Conservation (phyloP, 2,888 invertebrate genomes). For the Drosophila mayaguana region DNA sequence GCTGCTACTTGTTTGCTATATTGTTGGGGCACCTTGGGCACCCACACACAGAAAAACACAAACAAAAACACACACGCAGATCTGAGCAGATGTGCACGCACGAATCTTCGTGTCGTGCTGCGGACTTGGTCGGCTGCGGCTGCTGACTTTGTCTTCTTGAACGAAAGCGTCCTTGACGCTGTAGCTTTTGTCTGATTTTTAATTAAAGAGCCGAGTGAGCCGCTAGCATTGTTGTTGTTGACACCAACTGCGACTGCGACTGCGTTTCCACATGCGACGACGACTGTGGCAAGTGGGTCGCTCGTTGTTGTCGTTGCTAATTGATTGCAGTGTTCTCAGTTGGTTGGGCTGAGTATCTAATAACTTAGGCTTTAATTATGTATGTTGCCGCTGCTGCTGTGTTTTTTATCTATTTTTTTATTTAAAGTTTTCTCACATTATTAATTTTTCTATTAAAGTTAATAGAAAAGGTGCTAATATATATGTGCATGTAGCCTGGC, state of each 20-base stretch:
- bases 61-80: constrained; percentile 2
- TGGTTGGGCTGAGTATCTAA: constrained; percentile 62
- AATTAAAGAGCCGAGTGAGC: constrained; percentile 64
- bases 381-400: constrained; percentile 20
- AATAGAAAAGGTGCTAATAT: constrained; percentile 75
- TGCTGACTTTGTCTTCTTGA: constrained; percentile 52
- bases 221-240: constrained; percentile 46
- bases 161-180: constrained; percentile 73
- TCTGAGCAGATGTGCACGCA: constrained; percentile 48
- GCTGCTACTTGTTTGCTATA: constrained; percentile 19
- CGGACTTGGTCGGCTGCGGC: constrained; percentile 15
- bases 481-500: constrained; percentile 39
- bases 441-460: constrained; percentile 62
- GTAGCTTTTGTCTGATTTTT: constrained; percentile 71
- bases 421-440: constrained; percentile 46
- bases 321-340: constrained; percentile 75
- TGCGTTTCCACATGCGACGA: constrained; percentile 19
- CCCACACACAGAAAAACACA: constrained; percentile 45
- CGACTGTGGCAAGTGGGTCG: constrained; percentile 51
- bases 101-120: constrained; percentile 44
- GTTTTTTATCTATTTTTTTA: constrained; percentile 8
- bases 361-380: constrained; percentile 75
- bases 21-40: constrained; percentile 50
- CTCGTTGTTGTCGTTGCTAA: constrained; percentile 54
- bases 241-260: constrained; percentile 25